These are phyloP conservation scores for Sebastes diploproa DNA, from an alignment of 2,797 vertebrate species.

Conservation along the genomic window DNA sequence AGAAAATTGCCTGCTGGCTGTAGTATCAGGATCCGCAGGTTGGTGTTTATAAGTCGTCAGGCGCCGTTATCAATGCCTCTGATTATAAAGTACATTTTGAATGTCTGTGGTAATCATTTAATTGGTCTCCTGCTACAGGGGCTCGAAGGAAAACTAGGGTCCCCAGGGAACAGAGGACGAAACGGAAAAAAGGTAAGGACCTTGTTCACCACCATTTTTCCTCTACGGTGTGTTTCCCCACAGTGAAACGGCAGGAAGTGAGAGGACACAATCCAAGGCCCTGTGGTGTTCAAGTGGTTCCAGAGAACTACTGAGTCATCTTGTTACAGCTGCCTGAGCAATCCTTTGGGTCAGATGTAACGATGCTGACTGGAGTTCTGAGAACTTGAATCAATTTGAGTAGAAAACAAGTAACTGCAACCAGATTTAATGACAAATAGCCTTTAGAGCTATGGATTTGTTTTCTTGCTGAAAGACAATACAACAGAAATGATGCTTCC, in stretches of 20 bases:
- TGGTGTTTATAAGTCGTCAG: background rate
- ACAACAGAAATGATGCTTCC: background rate
- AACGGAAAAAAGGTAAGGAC: conserved; percentile 91
- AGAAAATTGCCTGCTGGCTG: background rate
- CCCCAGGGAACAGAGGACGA: conserved; percentile 88
- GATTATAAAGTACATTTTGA: background rate
- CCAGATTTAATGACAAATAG: background rate
- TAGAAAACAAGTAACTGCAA: background rate
- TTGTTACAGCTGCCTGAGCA: background rate
- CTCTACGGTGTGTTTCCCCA: background rate
- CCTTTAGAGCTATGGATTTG: background rate
- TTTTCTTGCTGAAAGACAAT: background rate
- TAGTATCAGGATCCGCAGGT: background rate
- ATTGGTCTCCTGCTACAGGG: conserved; percentile 80
- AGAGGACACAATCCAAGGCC: background rate
- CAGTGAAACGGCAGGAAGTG: background rate
- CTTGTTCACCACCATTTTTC: background rate
- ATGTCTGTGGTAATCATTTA: background rate
- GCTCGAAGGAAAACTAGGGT: conserved; percentile 89
- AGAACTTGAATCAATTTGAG: background rate
- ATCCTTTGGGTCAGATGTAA: background rate
- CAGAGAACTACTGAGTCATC: background rate
- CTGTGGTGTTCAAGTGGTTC: background rate
- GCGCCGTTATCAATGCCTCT: background rate
- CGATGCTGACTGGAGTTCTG: background rate